Evolutionary conservation across 2,888 invertebrate genomes (phyloP).

Genomic region (Apodemia zela): DNA sequence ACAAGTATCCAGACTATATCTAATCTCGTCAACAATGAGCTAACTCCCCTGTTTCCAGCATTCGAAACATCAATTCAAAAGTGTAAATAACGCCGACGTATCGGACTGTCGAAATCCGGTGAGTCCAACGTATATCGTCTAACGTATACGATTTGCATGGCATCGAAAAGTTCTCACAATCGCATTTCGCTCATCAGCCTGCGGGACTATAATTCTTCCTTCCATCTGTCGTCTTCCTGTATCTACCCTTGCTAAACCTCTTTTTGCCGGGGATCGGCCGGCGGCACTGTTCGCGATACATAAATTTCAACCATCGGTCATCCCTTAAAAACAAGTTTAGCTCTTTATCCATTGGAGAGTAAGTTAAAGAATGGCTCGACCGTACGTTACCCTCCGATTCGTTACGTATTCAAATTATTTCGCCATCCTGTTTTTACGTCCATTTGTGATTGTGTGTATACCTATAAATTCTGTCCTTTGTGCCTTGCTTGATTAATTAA

Average conservation of each 20-base stretch:
- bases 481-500: conserved; percentile 59
- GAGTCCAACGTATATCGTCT: conserved; percentile 53
- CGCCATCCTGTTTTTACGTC: conserved; percentile 69
- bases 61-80: conserved; percentile 54
- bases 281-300: conserved; percentile 75
- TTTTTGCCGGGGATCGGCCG: conserved; percentile 70
- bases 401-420: conserved; percentile 79
- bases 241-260: conserved; percentile 67
- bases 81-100: conserved; percentile 56
- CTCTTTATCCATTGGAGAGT: conserved; percentile 74
- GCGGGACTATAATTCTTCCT: conserved; percentile 75
- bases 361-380: conserved; percentile 73
- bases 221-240: conserved; percentile 77
- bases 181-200: conserved; percentile 78
- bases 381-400: conserved; percentile 73
- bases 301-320: conserved; percentile 79
- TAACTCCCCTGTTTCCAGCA: conserved; percentile 42
- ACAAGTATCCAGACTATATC: conserved; percentile 49
- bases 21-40: conserved; percentile 46
- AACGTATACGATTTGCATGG: conserved; percentile 74
- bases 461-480: conserved; percentile 52
- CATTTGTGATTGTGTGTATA: conserved; percentile 58
- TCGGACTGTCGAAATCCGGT: conserved; percentile 51
- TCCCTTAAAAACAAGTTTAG: conserved; percentile 81
- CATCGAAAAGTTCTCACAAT: conserved; percentile 77